Evolutionary conservation across 2,888 invertebrate species (phyloP).

Genomic region (Yponomeuta sedellus): DNA sequence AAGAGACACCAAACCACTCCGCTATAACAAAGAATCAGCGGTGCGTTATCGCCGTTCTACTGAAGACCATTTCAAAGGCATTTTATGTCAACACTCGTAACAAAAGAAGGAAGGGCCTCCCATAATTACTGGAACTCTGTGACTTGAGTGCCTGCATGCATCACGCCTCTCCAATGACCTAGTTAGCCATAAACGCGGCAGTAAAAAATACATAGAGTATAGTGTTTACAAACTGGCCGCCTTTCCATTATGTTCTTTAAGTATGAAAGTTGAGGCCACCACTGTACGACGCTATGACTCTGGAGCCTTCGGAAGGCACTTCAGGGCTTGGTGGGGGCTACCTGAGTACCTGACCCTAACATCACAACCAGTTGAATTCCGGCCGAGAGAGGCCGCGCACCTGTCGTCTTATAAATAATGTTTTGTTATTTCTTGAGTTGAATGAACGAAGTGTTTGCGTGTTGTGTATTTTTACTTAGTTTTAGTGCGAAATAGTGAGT

Average conservation of each 20-base stretch:
- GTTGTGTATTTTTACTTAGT: neutral
- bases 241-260: neutral
- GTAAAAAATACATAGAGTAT: constrained; percentile 23
- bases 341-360: constrained; percentile 26
- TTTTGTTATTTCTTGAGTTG: neutral
- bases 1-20: neutral
- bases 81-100: neutral
- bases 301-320: constrained; percentile 31
- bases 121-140: neutral
- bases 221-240: neutral
- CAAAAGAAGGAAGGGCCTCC: neutral
- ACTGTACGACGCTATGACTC: neutral
- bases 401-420: constrained; percentile 22
- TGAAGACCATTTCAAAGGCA: neutral
- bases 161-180: constrained; percentile 31
- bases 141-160: constrained; percentile 1
- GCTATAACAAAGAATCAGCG: neutral
- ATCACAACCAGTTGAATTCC: constrained; percentile 48
- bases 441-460: neutral
- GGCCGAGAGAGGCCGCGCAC: constrained; percentile 35
- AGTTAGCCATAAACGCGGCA: constrained; percentile 32
- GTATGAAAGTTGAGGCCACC: neutral
- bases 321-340: constrained; percentile 44
- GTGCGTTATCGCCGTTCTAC: neutral
- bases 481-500: neutral